Percentiles rank a stretch among this genome's conserved stretches.
Conservation (phyloP, 2,113 vertebrate genomes). For the Microtus ochrogaster region DNA sequence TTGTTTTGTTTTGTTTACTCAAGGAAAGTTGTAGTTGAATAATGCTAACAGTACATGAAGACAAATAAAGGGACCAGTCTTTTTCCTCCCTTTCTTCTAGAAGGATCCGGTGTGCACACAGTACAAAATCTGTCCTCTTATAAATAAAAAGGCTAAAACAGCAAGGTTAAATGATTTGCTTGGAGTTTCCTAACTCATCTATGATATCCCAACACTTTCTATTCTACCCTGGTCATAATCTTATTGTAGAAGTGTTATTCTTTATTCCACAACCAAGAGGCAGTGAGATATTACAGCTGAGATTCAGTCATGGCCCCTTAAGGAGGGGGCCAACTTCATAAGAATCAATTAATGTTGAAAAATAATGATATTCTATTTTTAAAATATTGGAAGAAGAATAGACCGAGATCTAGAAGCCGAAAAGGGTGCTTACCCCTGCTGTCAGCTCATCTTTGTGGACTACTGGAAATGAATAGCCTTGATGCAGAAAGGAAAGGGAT, state of each 20-base stretch:
- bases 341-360: conserved; percentile 62
- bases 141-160: conserved; percentile 26
- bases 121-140: conserved; percentile 3
- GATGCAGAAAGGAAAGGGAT: conserved; percentile 61
- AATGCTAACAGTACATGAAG: not conserved
- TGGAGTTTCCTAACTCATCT: not conserved
- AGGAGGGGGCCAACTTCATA: conserved; percentile 40
- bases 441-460: conserved; percentile 63
- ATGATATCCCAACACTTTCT: not conserved
- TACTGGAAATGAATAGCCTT: conserved; percentile 55
- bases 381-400: not conserved
- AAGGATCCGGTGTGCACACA: not conserved
- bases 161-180: conserved; percentile 2
- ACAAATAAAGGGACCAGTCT: conserved; percentile 10
- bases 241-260: conserved; percentile 8
- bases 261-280: not conserved
- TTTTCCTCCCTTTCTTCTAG: not conserved
- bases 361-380: conserved; percentile 43
- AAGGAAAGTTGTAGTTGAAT: conserved; percentile 33
- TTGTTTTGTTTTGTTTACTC: not conserved
- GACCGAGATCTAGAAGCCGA: conserved; percentile 29
- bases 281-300: not conserved
- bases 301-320: conserved; percentile 21
- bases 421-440: not conserved
- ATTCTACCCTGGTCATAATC: not conserved